Percentiles rank a stretch among this genome's conserved stretches.
These are phyloP conservation scores for Xylocampa areola DNA, from an alignment of 2,888 invertebrate species.

Conservation along the genomic window DNA sequence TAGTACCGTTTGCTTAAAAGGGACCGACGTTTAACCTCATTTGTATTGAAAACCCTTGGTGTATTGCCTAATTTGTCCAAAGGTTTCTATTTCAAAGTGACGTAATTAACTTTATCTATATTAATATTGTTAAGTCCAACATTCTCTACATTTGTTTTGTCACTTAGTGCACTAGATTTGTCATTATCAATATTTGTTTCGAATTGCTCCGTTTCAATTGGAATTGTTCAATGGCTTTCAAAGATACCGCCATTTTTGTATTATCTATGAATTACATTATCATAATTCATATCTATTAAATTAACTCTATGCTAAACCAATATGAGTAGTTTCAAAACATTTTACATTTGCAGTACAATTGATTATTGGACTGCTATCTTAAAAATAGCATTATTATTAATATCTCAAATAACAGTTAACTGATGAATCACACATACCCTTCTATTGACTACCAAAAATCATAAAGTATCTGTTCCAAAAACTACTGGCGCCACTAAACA, in stretches of 20 bases:
- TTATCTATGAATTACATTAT: too few relatives aligned
- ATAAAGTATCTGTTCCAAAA: slow-evolving; percentile 19
- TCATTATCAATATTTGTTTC: slow-evolving; percentile 51
- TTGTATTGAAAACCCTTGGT: slow-evolving; percentile 44
- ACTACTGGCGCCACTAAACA: slow-evolving; percentile 60
- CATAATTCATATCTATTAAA: too few relatives aligned
- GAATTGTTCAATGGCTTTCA: slow-evolving; percentile 32
- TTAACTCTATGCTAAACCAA: too few relatives aligned
- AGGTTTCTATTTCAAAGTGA: slow-evolving; percentile 52
- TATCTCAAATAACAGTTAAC: slow-evolving; percentile 6
- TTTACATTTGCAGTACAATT: background rate
- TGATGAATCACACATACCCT: slow-evolving; percentile 7
- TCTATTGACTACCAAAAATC: slow-evolving; percentile 19
- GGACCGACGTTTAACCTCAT: slow-evolving; percentile 60
- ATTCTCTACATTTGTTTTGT: slow-evolving; percentile 51
- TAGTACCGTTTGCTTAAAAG: slow-evolving; percentile 56
- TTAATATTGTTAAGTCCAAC: slow-evolving; percentile 52
- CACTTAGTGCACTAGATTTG: slow-evolving; percentile 50
- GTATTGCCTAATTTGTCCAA: slow-evolving; percentile 57
- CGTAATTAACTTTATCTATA: slow-evolving; percentile 61
- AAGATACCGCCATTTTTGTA: slow-evolving; percentile 22
- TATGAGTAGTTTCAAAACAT: background rate
- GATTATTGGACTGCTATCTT: background rate
- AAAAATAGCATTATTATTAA: too few relatives aligned
- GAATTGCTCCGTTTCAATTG: slow-evolving; percentile 36